Evolutionary conservation across 2,113 vertebrate species (phyloP).

Genomic region (Caranx melampygus): DNA sequence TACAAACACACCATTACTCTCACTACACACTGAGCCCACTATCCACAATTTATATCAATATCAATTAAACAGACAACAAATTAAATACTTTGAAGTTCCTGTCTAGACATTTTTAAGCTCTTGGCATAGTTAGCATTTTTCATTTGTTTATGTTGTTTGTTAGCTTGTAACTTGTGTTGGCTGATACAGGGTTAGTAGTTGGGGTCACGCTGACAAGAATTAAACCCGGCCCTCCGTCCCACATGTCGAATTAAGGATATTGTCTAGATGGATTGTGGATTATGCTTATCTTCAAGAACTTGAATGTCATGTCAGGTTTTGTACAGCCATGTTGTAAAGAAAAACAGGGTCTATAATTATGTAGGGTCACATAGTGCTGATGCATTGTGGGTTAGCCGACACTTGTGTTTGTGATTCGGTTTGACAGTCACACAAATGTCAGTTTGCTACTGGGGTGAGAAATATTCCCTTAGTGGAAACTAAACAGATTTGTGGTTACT

Average conservation of each 20-base stretch:
- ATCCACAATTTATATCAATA: too few relatives aligned
- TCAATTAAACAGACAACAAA: too few relatives aligned
- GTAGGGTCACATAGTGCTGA: slow-evolving; percentile 13
- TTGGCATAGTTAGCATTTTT: too few relatives aligned
- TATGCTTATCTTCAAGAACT: neutral
- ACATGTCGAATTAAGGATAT: neutral
- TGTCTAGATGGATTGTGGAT: neutral
- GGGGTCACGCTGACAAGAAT: too few relatives aligned
- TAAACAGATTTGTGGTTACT: slow-evolving; percentile 17
- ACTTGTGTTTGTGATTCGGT: slow-evolving; percentile 1
- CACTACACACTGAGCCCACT: too few relatives aligned
- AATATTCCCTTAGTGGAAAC: neutral
- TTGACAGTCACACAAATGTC: neutral
- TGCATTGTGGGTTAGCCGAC: slow-evolving; percentile 17
- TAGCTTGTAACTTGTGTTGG: too few relatives aligned
- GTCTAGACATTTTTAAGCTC: too few relatives aligned
- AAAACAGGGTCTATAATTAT: neutral
- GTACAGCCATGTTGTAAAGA: neutral
- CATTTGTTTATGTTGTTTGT: too few relatives aligned
- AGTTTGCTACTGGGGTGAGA: neutral
- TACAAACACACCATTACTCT: too few relatives aligned
- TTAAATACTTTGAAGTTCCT: too few relatives aligned
- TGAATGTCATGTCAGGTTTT: neutral
- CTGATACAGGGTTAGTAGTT: too few relatives aligned
- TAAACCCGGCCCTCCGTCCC: too few relatives aligned